Conservation (phyloP, 37 sponge, comb jelly and placozoan genomes). For the Aplysina aerophoba region DNA sequence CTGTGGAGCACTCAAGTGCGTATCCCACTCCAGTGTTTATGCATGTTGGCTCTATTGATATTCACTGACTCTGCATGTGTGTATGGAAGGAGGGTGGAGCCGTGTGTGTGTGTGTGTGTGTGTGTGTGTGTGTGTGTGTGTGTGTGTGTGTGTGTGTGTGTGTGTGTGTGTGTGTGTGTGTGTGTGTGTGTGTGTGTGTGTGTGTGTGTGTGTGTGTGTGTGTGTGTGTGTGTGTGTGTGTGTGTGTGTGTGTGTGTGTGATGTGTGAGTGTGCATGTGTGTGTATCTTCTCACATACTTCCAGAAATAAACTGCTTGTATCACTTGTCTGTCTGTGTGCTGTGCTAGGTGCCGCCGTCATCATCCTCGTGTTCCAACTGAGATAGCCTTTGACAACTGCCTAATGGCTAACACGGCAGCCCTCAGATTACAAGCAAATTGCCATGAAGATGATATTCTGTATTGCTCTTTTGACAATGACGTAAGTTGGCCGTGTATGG, state of each 20-base stretch:
- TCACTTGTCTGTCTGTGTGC: neutral
- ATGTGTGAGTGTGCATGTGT: neutral
- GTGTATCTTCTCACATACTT: too few relatives aligned
- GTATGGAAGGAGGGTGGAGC: neutral
- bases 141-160: slow-evolving; percentile 42
- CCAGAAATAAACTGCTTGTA: too few relatives aligned
- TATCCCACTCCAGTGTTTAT: neutral
- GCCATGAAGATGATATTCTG: neutral
- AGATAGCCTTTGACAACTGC: slow-evolving; percentile 9
- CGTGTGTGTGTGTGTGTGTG: slow-evolving; percentile 28
- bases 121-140: slow-evolving; percentile 30
- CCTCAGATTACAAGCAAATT: neutral
- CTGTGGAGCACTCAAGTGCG: neutral
- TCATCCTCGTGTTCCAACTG: neutral
- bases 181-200: slow-evolving; percentile 39
- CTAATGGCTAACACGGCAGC: neutral
- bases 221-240: slow-evolving; percentile 36
- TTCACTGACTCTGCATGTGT: neutral
- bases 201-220: slow-evolving; percentile 38
- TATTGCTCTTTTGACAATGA: slow-evolving; percentile 48
- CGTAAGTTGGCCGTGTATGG: slow-evolving; percentile 14
- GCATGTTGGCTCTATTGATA: neutral
- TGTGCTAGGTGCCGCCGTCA: neutral
- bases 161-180: slow-evolving; percentile 38
- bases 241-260: neutral